Percentiles rank a stretch among this genome's conserved stretches.
Conservation (phyloP, 2,888 invertebrate genomes). For the Acholoe squamosa region DNA sequence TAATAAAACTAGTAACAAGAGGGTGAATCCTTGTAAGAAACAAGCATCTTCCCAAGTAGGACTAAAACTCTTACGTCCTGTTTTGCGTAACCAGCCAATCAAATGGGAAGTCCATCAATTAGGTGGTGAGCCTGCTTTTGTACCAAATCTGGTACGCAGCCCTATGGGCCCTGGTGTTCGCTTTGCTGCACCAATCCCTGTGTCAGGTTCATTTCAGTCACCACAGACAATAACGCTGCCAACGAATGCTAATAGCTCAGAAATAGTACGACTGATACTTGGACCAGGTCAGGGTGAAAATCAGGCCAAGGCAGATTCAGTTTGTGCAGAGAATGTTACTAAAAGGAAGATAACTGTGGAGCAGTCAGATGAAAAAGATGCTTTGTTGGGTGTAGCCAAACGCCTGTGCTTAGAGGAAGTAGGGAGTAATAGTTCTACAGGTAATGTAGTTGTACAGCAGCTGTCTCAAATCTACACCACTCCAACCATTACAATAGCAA, state of each 20-base stretch:
- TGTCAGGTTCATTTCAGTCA: background rate
- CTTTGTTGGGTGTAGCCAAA: conserved; percentile 34
- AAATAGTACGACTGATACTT: conserved; percentile 10
- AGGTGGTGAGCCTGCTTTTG: background rate
- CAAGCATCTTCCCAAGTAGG: background rate
- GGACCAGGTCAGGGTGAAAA: background rate
- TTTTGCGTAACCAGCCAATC: conserved; percentile 24
- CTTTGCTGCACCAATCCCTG: background rate
- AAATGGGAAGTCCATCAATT: background rate
- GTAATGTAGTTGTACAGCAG: conserved; percentile 60
- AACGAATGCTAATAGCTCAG: background rate
- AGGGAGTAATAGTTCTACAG: background rate
- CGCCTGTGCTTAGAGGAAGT: conserved; percentile 53
- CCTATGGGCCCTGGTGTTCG: background rate
- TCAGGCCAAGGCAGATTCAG: background rate
- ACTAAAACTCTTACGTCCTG: background rate
- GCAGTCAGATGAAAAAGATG: conserved; percentile 39
- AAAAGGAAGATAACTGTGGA: conserved; percentile 3
- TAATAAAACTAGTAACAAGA: background rate
- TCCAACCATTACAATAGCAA: conserved; percentile 19
- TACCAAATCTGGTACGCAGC: background rate
- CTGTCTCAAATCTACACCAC: conserved; percentile 58
- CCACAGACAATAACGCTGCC: background rate
- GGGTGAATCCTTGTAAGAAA: background rate
- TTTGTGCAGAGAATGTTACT: background rate